Conservation (phyloP, 2,113 vertebrate genomes). For the Struthidea cinerea region DNA sequence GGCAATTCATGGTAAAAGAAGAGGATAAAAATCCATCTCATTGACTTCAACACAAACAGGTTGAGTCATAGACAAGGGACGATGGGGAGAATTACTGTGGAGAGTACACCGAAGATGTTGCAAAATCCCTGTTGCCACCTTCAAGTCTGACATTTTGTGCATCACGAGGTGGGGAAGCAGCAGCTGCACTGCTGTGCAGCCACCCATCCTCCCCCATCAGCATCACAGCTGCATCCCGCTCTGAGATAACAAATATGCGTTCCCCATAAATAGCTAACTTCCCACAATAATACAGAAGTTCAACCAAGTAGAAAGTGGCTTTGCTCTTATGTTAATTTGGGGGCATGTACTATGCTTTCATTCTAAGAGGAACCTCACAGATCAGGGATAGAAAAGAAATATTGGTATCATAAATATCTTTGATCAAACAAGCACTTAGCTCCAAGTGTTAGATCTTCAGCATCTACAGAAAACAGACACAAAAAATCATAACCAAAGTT, state of each 20-base stretch:
- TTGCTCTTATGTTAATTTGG: background rate
- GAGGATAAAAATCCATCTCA: background rate
- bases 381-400: background rate
- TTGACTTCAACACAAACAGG: background rate
- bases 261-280: background rate
- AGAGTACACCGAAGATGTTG: background rate
- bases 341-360: background rate
- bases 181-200: slow-evolving; percentile 1
- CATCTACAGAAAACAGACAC: background rate
- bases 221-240: slow-evolving; percentile 7
- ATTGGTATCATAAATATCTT: background rate
- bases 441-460: background rate
- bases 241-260: background rate
- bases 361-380: background rate
- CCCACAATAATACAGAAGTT: background rate
- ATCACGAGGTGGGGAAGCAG: background rate
- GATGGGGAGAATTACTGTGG: background rate
- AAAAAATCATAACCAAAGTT: background rate
- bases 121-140: background rate
- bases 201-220: background rate
- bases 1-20: background rate
- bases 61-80: background rate
- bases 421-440: background rate
- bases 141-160: background rate
- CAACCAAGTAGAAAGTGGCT: background rate